These are phyloP conservation scores for Betta splendens DNA, from an alignment of 2,797 vertebrate genomes.

Conservation along the genomic window DNA sequence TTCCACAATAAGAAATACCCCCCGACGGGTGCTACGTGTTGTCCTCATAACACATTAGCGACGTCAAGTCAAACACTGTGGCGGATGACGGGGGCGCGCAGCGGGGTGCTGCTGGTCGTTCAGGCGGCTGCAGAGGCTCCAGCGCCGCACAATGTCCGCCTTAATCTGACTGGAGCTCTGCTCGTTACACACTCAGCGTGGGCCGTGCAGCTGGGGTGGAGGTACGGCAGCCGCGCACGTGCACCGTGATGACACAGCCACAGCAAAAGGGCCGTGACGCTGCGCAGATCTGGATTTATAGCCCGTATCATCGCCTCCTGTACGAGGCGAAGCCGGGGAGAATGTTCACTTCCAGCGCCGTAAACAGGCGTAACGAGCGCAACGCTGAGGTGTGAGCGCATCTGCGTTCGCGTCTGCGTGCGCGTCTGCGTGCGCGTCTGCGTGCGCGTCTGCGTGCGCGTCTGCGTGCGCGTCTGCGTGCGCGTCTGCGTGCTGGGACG, in stretches of 20 bases:
- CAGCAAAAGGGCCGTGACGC: constrained; percentile 56
- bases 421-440: constrained; percentile 19
- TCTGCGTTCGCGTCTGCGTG: constrained; percentile 32
- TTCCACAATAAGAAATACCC: constrained; percentile 47
- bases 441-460: constrained; percentile 27
- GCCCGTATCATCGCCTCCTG: constrained; percentile 47
- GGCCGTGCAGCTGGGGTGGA: constrained; percentile 52
- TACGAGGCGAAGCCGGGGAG: constrained; percentile 58
- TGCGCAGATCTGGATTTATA: constrained; percentile 66
- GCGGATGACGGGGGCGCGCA: constrained; percentile 70
- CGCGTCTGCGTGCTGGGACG: constrained; percentile 12
- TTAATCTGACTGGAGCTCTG: constrained; percentile 74
- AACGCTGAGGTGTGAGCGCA: constrained; percentile 41
- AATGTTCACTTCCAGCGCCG: constrained; percentile 69
- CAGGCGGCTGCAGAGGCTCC: constrained; percentile 56
- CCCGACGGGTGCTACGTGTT: constrained; percentile 51
- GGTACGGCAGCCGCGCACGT: constrained; percentile 45
- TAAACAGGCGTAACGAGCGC: constrained; percentile 69
- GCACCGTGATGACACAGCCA: constrained; percentile 47
- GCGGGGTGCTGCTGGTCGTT: constrained; percentile 64
- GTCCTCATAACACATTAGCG: constrained; percentile 67
- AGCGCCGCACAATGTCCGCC: constrained; percentile 63
- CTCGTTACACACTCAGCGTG: constrained; percentile 78
- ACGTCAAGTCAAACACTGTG: constrained; percentile 59
- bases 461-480: constrained; percentile 32